A percentile compares a stretch with the other conserved stretches of the same genome.
Conservation (phyloP, 2,797 vertebrate genomes). For the Gobionotothen gibberifrons region DNA sequence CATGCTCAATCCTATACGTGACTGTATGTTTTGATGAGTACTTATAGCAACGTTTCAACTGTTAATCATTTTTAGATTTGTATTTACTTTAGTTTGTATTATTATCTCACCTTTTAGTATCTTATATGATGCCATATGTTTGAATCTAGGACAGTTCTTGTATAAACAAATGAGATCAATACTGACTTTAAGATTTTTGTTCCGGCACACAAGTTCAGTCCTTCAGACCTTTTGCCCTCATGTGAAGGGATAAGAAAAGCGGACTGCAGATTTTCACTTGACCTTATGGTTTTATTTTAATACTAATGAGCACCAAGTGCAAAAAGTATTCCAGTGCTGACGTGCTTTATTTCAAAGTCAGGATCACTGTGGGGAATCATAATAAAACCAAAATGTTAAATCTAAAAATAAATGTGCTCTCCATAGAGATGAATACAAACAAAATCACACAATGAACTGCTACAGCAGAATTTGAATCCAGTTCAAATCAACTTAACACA, state of each 20-base stretch:
- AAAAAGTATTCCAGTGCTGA: constrained; percentile 9
- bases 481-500: constrained; percentile 18
- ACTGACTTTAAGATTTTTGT: constrained; percentile 17
- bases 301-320: constrained; percentile 11
- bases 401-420: constrained; percentile 54
- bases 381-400: constrained; percentile 32
- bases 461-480: constrained; percentile 11
- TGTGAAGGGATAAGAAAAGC: not conserved
- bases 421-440: constrained; percentile 21
- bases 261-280: constrained; percentile 11
- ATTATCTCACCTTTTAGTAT: too few relatives aligned
- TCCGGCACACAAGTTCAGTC: not conserved
- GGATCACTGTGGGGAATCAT: constrained; percentile 21
- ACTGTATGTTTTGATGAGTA: too few relatives aligned
- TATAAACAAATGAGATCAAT: not conserved
- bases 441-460: not conserved
- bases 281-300: constrained; percentile 28
- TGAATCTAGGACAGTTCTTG: too few relatives aligned
- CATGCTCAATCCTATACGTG: too few relatives aligned
- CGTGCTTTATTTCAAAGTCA: constrained; percentile 29
- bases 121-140: too few relatives aligned
- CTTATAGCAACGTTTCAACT: too few relatives aligned
- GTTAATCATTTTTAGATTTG: too few relatives aligned
- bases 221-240: constrained; percentile 6
- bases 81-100: too few relatives aligned